phyloP scores from a whole-genome alignment of 2,797 vertebrate genomes.

The Trachurus trachurus region DNA sequence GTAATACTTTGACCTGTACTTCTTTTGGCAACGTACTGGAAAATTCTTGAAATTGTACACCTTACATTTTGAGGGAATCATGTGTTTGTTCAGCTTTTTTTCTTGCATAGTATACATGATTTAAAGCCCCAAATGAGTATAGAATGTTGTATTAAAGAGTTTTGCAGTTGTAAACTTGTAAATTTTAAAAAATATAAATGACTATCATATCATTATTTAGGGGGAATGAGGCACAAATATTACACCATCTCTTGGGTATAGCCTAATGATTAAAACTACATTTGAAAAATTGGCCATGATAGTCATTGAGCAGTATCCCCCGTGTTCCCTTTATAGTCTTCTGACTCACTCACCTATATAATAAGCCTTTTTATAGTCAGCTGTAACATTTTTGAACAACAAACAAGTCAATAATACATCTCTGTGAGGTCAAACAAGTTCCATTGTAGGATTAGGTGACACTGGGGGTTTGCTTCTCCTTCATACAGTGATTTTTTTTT shows the following conservation, averaged over 20 bases:
- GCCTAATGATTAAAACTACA: not conserved
- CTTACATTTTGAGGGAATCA: constrained; percentile 20
- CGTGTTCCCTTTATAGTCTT: constrained; percentile 56
- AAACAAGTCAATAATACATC: constrained; percentile 34
- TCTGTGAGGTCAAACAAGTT: constrained; percentile 39
- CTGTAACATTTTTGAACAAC: constrained; percentile 34
- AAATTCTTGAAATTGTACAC: not conserved
- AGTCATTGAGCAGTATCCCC: constrained; percentile 22
- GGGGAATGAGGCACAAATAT: constrained; percentile 16
- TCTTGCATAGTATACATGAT: constrained; percentile 66
- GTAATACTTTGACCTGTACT: no score
- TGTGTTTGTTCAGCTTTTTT: not conserved
- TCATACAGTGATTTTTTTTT: constrained; percentile 46
- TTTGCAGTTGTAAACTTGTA: constrained; percentile 35
- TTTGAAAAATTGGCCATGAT: constrained; percentile 4
- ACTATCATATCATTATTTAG: constrained; percentile 14
- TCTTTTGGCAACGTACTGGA: no score
- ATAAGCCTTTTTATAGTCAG: constrained; percentile 29
- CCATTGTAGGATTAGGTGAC: constrained; percentile 35
- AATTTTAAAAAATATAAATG: not conserved
- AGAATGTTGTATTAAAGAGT: constrained; percentile 11
- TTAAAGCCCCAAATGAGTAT: constrained; percentile 15
- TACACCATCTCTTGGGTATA: constrained; percentile 11
- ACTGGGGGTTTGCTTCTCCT: constrained; percentile 34
- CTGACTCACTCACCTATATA: constrained; percentile 41